phyloP scores from a whole-genome alignment of 2,797 vertebrate species.

The Crypturellus tataupa region DNA sequence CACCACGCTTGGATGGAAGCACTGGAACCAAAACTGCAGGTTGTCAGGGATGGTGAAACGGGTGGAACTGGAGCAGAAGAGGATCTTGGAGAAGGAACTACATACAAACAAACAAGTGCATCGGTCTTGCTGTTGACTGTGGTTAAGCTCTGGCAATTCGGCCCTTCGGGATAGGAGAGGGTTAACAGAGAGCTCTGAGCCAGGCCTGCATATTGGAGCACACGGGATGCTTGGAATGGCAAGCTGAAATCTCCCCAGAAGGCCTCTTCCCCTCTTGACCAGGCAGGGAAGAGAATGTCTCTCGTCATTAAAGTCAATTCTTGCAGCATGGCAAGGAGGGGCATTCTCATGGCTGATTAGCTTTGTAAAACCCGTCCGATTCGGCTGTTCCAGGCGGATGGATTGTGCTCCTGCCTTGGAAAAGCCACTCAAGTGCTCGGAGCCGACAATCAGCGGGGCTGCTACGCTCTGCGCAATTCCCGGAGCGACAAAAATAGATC shows the following conservation, averaged over 20 bases:
- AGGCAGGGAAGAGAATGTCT: constrained; percentile 14
- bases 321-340: constrained; percentile 30
- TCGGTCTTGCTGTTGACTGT: not conserved
- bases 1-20: not conserved
- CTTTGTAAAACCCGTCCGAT: constrained; percentile 16
- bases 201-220: not conserved
- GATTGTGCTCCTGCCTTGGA: not conserved
- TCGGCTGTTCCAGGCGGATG: not conserved
- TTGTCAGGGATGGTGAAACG: not conserved
- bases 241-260: not conserved
- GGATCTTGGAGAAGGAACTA: not conserved
- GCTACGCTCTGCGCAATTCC: fast-evolving
- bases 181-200: constrained; percentile 33
- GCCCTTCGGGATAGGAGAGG: not conserved
- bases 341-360: constrained; percentile 56
- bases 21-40: not conserved
- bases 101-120: not conserved
- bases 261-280: constrained; percentile 13
- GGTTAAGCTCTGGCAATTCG: not conserved
- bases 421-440: not conserved
- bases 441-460: not conserved
- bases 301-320: constrained; percentile 55
- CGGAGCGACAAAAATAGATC: not conserved
- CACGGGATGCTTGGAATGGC: not conserved
- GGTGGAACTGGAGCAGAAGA: not conserved